phyloP scores from a whole-genome alignment of 2,888 invertebrate genomes.

The Ophion slaviceki region DNA sequence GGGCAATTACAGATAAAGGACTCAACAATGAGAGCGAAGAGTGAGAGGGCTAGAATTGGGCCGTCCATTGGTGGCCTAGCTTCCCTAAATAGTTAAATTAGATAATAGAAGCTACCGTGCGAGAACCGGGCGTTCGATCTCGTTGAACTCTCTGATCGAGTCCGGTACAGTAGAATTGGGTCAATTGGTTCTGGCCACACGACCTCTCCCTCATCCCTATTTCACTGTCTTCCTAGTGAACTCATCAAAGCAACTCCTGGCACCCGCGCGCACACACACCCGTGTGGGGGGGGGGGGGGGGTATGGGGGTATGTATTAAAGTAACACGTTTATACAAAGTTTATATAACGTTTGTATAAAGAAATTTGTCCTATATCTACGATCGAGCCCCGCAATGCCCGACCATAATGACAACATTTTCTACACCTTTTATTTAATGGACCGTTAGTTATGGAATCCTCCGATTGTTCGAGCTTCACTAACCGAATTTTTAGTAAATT shows the following conservation, averaged over 20 bases:
- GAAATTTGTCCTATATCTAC: conserved; percentile 32
- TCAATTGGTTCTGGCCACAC: conserved; percentile 76
- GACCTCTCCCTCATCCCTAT: conserved; percentile 67
- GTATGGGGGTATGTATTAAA: background rate
- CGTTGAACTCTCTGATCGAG: conserved; percentile 58
- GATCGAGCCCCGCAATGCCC: conserved; percentile 8
- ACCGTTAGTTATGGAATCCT: background rate
- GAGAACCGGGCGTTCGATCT: conserved; percentile 44
- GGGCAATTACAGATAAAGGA: conserved; percentile 17
- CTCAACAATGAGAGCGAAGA: conserved; percentile 9
- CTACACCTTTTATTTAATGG: conserved; percentile 61
- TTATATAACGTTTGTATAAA: too few relatives aligned
- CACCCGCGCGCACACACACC: background rate
- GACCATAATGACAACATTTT: conserved; percentile 33
- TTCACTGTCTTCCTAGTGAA: conserved; percentile 60
- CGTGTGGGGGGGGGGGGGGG: background rate
- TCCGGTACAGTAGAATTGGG: conserved; percentile 74
- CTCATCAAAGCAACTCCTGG: conserved; percentile 24
- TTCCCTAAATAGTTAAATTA: conserved; percentile 79
- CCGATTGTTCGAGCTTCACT: conserved; percentile 28
- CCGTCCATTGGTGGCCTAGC: conserved; percentile 49
- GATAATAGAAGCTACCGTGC: conserved; percentile 71
- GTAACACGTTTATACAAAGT: too few relatives aligned
- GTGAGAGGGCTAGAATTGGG: conserved; percentile 23
- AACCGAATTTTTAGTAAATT: conserved; percentile 30